Percentiles rank a stretch among this genome's conserved stretches.
Conservation (phyloP, 2,888 invertebrate genomes). For the Polyommatus icarus region DNA sequence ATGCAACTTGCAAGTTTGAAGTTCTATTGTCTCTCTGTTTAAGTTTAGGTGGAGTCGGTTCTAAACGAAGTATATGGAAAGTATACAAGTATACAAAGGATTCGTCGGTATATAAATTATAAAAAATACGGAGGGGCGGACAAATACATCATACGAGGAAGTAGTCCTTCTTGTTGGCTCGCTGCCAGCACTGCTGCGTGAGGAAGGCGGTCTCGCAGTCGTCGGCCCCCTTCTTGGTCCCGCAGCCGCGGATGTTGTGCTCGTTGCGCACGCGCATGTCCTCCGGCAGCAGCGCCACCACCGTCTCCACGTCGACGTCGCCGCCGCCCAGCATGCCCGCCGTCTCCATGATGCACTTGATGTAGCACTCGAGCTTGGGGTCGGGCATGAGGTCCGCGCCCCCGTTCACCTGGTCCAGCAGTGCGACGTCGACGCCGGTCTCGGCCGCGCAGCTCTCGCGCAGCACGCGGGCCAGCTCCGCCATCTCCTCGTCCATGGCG, state of each 20-base stretch:
- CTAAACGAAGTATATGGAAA: neutral
- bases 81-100: neutral
- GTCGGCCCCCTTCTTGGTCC: slow-evolving; percentile 60
- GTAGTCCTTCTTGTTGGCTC: slow-evolving; percentile 57
- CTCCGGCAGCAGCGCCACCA: slow-evolving; percentile 62
- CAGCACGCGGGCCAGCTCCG: slow-evolving; percentile 64
- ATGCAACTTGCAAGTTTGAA: no score
- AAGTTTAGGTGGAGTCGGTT: neutral
- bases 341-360: slow-evolving; percentile 72
- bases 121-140: neutral
- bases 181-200: slow-evolving; percentile 72
- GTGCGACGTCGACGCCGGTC: slow-evolving; percentile 56
- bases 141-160: slow-evolving; percentile 56
- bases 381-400: slow-evolving; percentile 61
- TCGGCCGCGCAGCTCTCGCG: slow-evolving; percentile 63
- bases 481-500: slow-evolving; percentile 65
- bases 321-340: slow-evolving; percentile 69
- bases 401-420: slow-evolving; percentile 58
- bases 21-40: neutral
- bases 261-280: slow-evolving; percentile 53
- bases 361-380: slow-evolving; percentile 64
- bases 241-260: slow-evolving; percentile 54
- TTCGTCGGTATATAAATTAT: neutral
- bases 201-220: slow-evolving; percentile 68
- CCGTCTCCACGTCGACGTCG: slow-evolving; percentile 63